These are phyloP conservation scores for Megalops atlanticus DNA, from an alignment of 2,113 vertebrate genomes.

Conservation along the genomic window DNA sequence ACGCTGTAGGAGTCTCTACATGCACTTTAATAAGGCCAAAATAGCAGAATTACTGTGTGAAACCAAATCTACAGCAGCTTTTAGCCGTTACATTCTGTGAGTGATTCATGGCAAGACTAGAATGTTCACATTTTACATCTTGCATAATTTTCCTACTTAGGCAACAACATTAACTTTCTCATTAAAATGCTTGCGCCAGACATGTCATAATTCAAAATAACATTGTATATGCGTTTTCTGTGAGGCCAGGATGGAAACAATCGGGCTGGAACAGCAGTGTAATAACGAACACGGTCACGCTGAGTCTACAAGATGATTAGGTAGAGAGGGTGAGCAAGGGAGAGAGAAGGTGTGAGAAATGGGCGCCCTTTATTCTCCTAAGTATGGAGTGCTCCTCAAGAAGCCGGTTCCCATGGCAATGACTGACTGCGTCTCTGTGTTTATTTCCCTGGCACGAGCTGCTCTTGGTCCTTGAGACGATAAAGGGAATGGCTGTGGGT, in stretches of 20 bases:
- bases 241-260: not conserved
- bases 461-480: constrained; percentile 46
- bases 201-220: not conserved
- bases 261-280: not conserved
- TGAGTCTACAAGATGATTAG: constrained; percentile 23
- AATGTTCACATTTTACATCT: not conserved
- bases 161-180: not conserved
- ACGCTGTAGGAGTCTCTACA: not conserved
- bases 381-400: constrained; percentile 66
- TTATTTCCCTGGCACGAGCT: constrained; percentile 32
- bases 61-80: not conserved
- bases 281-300: constrained; percentile 14
- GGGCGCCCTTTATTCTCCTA: constrained; percentile 72
- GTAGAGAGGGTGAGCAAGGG: constrained; percentile 14
- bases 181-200: not conserved
- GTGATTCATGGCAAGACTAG: not conserved
- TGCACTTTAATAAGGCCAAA: not conserved
- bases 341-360: constrained; percentile 53
- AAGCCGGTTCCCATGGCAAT: constrained; percentile 79
- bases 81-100: not conserved
- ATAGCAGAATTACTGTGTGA: not conserved
- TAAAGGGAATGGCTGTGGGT: constrained; percentile 37
- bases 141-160: not conserved
- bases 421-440: constrained; percentile 50
- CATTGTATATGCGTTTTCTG: not conserved